Conservation (phyloP, 2,113 vertebrate genomes). For the Phrynocephalus versicolor region DNA sequence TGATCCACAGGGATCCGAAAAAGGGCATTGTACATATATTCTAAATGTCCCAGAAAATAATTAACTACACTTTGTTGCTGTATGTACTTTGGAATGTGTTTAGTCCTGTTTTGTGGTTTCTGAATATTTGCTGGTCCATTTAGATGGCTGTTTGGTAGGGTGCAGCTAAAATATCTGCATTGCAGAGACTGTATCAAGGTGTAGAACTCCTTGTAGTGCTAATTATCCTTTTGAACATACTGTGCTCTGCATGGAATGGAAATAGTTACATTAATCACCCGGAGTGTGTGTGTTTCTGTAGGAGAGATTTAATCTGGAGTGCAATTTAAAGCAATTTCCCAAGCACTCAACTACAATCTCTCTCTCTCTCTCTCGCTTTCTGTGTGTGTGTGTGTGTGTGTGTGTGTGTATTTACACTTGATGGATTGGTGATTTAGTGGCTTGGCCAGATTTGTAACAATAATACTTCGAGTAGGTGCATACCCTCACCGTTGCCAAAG, state of each 20-base stretch:
- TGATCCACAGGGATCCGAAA: too few relatives aligned
- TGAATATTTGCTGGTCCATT: background rate
- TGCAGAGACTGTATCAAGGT: background rate
- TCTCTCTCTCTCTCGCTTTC: too few relatives aligned
- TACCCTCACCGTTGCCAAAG: background rate
- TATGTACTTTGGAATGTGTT: too few relatives aligned
- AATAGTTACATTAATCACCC: slow-evolving; percentile 35
- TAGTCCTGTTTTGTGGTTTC: background rate
- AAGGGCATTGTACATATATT: too few relatives aligned
- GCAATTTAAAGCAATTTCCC: slow-evolving; percentile 16
- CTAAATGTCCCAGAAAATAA: too few relatives aligned
- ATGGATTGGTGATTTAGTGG: slow-evolving; percentile 24
- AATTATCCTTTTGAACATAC: slow-evolving; percentile 13
- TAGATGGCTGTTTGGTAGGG: accelerated
- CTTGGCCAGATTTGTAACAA: background rate
- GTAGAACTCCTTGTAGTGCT: slow-evolving; percentile 6
- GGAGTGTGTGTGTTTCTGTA: background rate
- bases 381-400: background rate
- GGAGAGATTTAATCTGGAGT: slow-evolving; percentile 10
- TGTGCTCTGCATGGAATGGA: slow-evolving; percentile 36
- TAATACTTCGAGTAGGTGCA: background rate
- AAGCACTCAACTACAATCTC: background rate
- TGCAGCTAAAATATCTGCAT: slow-evolving; percentile 22
- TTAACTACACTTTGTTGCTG: too few relatives aligned
- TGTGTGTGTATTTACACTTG: background rate